phyloP scores from a whole-genome alignment of 53 echinoderm and acorn worm genomes.

The Actinopyga echinites region DNA sequence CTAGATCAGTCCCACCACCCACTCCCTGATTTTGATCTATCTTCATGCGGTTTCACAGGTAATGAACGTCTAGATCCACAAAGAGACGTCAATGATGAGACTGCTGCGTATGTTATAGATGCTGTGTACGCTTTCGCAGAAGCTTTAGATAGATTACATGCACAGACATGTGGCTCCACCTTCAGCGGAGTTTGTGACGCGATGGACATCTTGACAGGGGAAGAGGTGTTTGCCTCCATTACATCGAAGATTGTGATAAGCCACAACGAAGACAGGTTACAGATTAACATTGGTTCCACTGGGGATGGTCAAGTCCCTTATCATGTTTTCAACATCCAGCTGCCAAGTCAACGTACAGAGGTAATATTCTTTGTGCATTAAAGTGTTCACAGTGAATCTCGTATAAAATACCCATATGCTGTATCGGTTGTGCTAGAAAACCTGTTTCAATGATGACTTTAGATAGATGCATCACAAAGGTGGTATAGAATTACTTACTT shows the following conservation, averaged over 20 bases:
- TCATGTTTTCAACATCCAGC: conserved; percentile 73
- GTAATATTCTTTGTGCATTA: background rate
- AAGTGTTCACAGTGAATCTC: no score
- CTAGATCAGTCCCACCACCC: no score
- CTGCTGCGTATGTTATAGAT: conserved; percentile 70
- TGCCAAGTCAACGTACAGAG: background rate
- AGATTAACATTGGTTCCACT: conserved; percentile 35
- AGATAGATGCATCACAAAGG: no score
- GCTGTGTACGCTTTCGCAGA: conserved; percentile 68
- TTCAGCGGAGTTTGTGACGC: conserved; percentile 57
- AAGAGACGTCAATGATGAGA: conserved; percentile 48
- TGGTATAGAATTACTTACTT: no score
- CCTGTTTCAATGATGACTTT: no score
- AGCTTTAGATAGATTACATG: conserved; percentile 56
- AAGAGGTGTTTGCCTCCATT: conserved; percentile 50
- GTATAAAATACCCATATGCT: no score
- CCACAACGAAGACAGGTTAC: conserved; percentile 43
- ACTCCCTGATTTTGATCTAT: no score
- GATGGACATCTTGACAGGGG: conserved; percentile 56
- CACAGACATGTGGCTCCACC: conserved; percentile 27
- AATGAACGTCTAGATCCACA: conserved; percentile 35
- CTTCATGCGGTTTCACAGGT: conserved; percentile 36
- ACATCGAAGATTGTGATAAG: conserved; percentile 47
- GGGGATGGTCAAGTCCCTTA: conserved; percentile 63
- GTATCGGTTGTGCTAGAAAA: no score